A percentile compares a stretch with the other conserved stretches of the same genome.
Conservation (phyloP, 2,888 invertebrate species). For the Crocallis elinguaria region DNA sequence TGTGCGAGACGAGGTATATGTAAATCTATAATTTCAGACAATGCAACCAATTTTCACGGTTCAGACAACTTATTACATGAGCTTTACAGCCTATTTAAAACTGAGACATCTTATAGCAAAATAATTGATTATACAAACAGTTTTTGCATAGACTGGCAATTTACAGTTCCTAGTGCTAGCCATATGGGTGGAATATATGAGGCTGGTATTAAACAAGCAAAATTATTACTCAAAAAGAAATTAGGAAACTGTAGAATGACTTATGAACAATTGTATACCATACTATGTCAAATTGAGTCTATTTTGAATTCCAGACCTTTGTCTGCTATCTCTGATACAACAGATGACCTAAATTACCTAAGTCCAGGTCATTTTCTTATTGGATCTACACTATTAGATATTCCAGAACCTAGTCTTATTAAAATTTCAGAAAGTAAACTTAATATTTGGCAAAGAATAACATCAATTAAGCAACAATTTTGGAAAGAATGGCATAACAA, state of each 20-base stretch:
- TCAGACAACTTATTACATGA: slow-evolving; percentile 11
- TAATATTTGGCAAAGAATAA: not conserved
- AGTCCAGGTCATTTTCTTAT: no score
- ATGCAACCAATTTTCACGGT: slow-evolving; percentile 18
- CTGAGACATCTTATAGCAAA: slow-evolving; percentile 7
- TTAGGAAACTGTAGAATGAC: slow-evolving; percentile 7
- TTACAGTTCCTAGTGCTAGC: not conserved
- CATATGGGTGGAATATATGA: slow-evolving; percentile 16
- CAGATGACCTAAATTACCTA: slow-evolving; percentile 8
- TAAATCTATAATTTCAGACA: slow-evolving; percentile 5
- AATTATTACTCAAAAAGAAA: slow-evolving; percentile 6
- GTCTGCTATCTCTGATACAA: not conserved
- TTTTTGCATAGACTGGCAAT: slow-evolving; percentile 4
- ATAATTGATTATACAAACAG: slow-evolving; percentile 4
- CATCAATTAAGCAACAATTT: slow-evolving; percentile 1
- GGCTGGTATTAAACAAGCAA: not conserved
- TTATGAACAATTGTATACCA: slow-evolving; percentile 5
- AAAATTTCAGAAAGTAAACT: no score
- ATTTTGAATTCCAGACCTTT: slow-evolving; percentile 6
- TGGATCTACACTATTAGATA: slow-evolving; percentile 2
- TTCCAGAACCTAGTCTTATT: slow-evolving; percentile 10
- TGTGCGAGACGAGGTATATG: not conserved
- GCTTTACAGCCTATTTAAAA: slow-evolving; percentile 13
- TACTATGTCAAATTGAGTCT: slow-evolving; percentile 1
- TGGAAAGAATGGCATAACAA: no score